A percentile compares a stretch with the other conserved stretches of the same genome.
These are phyloP conservation scores for Lanius ludovicianus DNA, from an alignment of 2,113 vertebrate species.

Conservation along the genomic window DNA sequence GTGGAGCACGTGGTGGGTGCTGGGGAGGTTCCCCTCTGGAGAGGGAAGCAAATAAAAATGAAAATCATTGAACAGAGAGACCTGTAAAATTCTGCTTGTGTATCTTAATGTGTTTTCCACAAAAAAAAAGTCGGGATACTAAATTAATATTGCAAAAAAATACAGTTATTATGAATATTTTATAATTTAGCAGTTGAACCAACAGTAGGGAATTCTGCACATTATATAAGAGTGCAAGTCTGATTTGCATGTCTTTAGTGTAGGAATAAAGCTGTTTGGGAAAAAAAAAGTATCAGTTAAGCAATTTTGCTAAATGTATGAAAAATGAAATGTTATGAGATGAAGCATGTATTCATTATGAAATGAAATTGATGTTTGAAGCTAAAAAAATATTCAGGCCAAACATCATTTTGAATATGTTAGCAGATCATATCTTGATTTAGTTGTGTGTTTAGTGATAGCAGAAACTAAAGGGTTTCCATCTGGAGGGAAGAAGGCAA, in stretches of 20 bases:
- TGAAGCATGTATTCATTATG: conserved; percentile 40
- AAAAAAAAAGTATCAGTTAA: conserved; percentile 15
- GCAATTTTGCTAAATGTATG: conserved; percentile 56
- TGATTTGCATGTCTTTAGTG: conserved; percentile 22
- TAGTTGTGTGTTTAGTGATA: conserved; percentile 37
- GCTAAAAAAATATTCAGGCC: conserved; percentile 28
- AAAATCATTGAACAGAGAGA: not conserved
- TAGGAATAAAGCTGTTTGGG: not conserved
- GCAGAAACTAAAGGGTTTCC: conserved; percentile 34
- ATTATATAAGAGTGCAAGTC: not conserved
- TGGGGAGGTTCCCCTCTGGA: not conserved
- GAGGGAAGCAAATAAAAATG: not conserved
- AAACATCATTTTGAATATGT: conserved; percentile 53
- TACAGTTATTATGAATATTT: not conserved
- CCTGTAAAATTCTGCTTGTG: not conserved
- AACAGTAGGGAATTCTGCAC: not conserved
- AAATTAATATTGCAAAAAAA: not conserved
- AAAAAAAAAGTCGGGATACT: not conserved
- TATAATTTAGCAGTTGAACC: not conserved
- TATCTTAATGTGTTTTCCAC: not conserved
- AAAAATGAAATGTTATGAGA: conserved; percentile 53
- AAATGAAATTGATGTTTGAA: conserved; percentile 63
- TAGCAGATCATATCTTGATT: conserved; percentile 57
- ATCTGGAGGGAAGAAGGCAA: conserved; percentile 14
- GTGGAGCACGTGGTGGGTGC: not conserved